These are phyloP conservation scores for Apis florea DNA, from an alignment of 1,140 invertebrate genomes.

Conservation along the genomic window DNA sequence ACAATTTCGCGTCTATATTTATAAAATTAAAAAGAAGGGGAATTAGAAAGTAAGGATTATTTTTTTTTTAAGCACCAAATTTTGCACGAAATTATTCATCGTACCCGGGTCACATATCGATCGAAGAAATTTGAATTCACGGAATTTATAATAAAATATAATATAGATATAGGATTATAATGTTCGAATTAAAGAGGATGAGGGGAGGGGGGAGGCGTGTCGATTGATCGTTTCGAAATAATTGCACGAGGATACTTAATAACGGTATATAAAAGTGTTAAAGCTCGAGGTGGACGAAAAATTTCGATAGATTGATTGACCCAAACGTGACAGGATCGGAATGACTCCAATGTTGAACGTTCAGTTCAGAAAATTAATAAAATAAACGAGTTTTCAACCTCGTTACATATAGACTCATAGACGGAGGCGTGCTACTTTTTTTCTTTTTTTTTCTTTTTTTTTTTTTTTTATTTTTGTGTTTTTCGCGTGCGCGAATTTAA, in stretches of 20 bases:
- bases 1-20: no score
- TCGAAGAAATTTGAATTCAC: not conserved
- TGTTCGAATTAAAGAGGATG: not conserved
- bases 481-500: not conserved
- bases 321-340: slow-evolving; percentile 20
- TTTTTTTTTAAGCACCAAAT: no score
- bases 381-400: slow-evolving; percentile 7
- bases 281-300: not conserved
- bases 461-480: no score
- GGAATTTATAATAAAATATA: no score
- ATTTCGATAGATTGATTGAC: not conserved
- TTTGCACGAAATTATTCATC: no score
- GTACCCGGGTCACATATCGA: not conserved
- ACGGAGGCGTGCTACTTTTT: not conserved
- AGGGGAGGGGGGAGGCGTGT: not conserved
- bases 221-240: not conserved
- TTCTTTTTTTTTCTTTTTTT: no score
- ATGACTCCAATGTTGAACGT: slow-evolving; percentile 12
- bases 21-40: no score
- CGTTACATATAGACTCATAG: not conserved
- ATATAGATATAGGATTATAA: no score
- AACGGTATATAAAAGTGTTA: not conserved
- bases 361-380: slow-evolving; percentile 20
- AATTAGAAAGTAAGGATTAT: no score
- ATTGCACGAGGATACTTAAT: not conserved